Evolutionary conservation across 2,888 invertebrate genomes (phyloP), one percentile per base, ranked within the genome.

Genomic region (Protophormia terraenovae): DNA sequence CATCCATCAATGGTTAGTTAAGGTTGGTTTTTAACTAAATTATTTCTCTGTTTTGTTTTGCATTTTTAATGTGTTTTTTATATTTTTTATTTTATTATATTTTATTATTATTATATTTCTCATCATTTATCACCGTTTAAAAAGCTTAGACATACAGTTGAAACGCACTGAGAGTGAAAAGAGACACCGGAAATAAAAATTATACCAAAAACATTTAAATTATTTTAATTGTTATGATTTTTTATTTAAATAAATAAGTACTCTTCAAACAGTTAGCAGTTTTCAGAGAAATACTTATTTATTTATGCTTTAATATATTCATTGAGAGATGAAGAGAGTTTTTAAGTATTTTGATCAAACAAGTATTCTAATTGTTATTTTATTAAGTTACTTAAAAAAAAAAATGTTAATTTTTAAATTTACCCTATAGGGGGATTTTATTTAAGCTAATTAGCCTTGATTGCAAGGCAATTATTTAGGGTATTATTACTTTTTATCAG

Each of bases 171-270:
- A 64, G 76, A 45, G 69, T 16, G 41, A 32, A 66, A 58, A 53
- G 73, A 73, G 72, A 73, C 60, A 81, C 84, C 81, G 84, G 84
- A 85, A 78, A 81, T 64, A 78, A 77, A 85, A 69, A 53, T 16
- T 67, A 62, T 10, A 27, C 53, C 67, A 77, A 81, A 77, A 64
- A 78, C 41, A 66, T 80, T 58, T 0, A 71, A 72, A 53, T 41
- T 45, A 19, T 80, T 66, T 72, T 53, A 66, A 64, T 66, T 73
- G 80, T 66, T 45, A 66, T 27, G 27, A 24, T 45, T 72, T 60
- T 45, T 10, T 29, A 3, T 19, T 29, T 41, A 14, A 8, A n/a
- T 29, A 45, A 47, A 19, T 53, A 22, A n/a, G n/a, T n/a, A n/a
- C n/a, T n/a, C n/a, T n/a, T n/a, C n/a, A n/a, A n/a, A n/a, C n/a